A percentile compares a stretch with the other conserved stretches of the same genome.
Evolutionary conservation across 2,797 vertebrate species (phyloP).

Genomic region (Girardinus metallicus): DNA sequence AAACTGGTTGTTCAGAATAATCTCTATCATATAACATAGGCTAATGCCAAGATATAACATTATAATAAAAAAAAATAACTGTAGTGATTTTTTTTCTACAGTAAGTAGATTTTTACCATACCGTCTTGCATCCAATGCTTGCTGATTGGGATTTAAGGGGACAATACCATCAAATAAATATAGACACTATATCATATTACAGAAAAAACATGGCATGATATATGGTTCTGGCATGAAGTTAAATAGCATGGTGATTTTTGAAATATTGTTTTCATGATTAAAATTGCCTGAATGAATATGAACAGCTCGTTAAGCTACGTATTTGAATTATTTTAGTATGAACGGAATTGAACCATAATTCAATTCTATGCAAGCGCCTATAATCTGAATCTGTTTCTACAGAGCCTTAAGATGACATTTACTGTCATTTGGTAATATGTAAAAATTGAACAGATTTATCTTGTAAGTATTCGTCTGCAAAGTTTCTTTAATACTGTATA

Average conservation of each 20-base stretch:
- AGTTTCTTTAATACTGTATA: background rate
- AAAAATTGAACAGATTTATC: background rate
- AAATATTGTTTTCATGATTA: background rate
- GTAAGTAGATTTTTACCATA: background rate
- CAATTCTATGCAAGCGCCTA: background rate
- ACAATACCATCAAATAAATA: background rate
- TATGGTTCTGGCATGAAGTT: background rate
- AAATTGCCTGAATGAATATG: background rate
- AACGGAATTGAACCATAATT: background rate
- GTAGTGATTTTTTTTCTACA: background rate
- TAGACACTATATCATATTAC: background rate
- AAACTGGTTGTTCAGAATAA: background rate
- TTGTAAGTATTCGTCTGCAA: background rate
- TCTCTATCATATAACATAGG: background rate
- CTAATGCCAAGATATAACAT: background rate
- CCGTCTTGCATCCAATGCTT: background rate
- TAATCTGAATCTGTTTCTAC: background rate
- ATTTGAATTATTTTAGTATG: too few species aligned
- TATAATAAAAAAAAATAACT: background rate
- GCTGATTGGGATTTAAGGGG: background rate
- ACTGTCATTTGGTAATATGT: background rate
- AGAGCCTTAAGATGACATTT: background rate
- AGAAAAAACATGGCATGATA: background rate
- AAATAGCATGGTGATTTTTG: background rate
- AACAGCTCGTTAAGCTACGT: background rate